Evolutionary conservation across 2,113 vertebrate species (phyloP), one percentile per base, ranked within the genome.

Genomic region (Cyprinus carpio): DNA sequence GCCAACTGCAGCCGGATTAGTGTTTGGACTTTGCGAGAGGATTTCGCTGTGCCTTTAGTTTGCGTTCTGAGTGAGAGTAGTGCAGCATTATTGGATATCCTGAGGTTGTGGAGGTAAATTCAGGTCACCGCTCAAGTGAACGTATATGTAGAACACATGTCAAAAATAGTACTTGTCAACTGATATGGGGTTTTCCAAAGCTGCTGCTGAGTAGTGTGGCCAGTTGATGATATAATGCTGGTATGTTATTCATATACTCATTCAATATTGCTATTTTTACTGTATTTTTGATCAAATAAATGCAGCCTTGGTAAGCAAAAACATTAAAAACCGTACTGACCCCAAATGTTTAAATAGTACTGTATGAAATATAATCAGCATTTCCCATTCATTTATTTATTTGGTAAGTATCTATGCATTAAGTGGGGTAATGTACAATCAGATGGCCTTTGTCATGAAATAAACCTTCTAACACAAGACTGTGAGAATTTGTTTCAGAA

Each of bases 11-110:
- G 65, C 76, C 54, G 40, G 77, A 81, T 85, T 74, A 85, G 77
- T 40, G 37, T 43, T 64, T 10, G 11, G 54, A 74, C 34, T 60
- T 43, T 43, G 6, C 1, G 25, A 60, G 84, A 80, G 76, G 77
- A 85, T 74, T 81, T 74, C 75, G 69, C 84, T 87, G 87, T 64
- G 75, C 49, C 54, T 75, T 58, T 31, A 43, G 51, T 84, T 62
- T 40, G 20, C 5, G 2, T 62, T 75, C 6, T 20, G 16, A 65
- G 37, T 29, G 10, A 78, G 31, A 78, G 51, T 58, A 37, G 11
- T 2, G 11, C n/a, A 58, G 51, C 51, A 58, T 58, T 78, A 58
- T 34, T 58, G 51, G 27, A 58, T 78, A 12, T 16, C 9, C 34
- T 72, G 31, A 60, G 34, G 40, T 51, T 31, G 27, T 20, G 2